A percentile compares a stretch with the other conserved stretches of the same genome.
phyloP scores from a whole-genome alignment of 1,140 invertebrate species.

The Cotesia chilonis region DNA sequence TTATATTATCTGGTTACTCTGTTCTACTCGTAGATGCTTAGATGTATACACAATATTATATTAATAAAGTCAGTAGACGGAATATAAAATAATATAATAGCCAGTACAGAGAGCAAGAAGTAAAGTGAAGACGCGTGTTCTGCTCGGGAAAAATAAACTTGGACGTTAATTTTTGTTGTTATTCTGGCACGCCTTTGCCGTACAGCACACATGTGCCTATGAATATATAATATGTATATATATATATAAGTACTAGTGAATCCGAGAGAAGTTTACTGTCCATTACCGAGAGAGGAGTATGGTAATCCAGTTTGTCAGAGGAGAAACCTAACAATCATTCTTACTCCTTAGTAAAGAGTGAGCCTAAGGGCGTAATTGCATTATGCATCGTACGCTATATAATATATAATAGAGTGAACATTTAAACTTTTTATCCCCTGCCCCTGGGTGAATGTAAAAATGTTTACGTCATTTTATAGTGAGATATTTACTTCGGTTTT shows the following conservation, averaged over 20 bases:
- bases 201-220: too few species aligned
- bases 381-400: conserved; percentile 12
- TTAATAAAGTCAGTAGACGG: too few species aligned
- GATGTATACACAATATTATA: too few species aligned
- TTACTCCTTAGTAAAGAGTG: conserved; percentile 11
- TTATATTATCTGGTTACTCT: too few species aligned
- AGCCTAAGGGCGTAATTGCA: conserved; percentile 34
- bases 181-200: too few species aligned
- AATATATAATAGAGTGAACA: conserved; percentile 18
- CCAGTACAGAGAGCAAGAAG: too few species aligned
- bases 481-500: background rate
- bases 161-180: conserved; percentile 4
- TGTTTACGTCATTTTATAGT: background rate
- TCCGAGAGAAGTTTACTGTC: conserved; percentile 30
- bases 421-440: conserved; percentile 20
- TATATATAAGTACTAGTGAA: conserved; percentile 11
- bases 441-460: background rate
- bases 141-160: too few species aligned
- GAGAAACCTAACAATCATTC: conserved; percentile 39
- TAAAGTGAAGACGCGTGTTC: too few species aligned
- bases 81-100: too few species aligned
- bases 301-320: conserved; percentile 39
- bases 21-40: too few species aligned
- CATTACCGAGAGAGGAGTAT: conserved; percentile 32
- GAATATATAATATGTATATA: background rate